Base-by-base conservation (phyloP, 1,140 invertebrate species). In the Hestina assimilis region DNA sequence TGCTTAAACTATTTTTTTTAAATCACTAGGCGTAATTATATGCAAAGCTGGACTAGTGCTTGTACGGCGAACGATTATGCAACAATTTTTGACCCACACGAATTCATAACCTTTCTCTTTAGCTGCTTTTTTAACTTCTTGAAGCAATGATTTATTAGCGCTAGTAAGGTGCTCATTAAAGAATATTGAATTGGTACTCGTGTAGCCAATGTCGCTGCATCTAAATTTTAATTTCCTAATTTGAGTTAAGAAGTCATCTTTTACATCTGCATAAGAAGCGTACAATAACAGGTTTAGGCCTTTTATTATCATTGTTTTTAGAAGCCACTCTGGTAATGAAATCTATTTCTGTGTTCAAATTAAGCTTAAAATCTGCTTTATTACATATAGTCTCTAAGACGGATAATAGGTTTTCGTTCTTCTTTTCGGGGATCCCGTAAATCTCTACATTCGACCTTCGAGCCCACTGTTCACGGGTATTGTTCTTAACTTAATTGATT, bases 1-100 rank as follows among this genome's bases (percentile, higher is more conserved):
- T n/a, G n/a, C 41, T 43, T 26, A 43, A 26, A 43, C 41, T 26
- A 43, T 43, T 26, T 26, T 26, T 43, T 43, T 43, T 43, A 43
- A 43, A 26, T 43, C 41, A 24, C n/a, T 43, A 38, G 14, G 1
- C 4, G 15, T 38, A 1, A 20, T 8, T 12, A 38, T 8, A 38
- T 38, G 35, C 14, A 38, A 17, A 17, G 19, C 17, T 8, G 35
- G 35, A 38, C 35, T 38, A n/a, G 35, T 17, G 14, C 19, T 20
- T 17, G 14, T n/a, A 38, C 35, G 35, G 1, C 35, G 14, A 7
- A 11, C 17, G 14, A 38, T 38, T 2, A 38, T 38, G 8, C 35
- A n/a, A 6, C 35, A 38, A 6, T 38, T 38, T 38, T 38, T 38
- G 8, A 38, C 35, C 35, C 35, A 38, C 14, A 38, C 35, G 15